phyloP scores from a whole-genome alignment of 2,888 invertebrate genomes.

The Schizaphis graminum region DNA sequence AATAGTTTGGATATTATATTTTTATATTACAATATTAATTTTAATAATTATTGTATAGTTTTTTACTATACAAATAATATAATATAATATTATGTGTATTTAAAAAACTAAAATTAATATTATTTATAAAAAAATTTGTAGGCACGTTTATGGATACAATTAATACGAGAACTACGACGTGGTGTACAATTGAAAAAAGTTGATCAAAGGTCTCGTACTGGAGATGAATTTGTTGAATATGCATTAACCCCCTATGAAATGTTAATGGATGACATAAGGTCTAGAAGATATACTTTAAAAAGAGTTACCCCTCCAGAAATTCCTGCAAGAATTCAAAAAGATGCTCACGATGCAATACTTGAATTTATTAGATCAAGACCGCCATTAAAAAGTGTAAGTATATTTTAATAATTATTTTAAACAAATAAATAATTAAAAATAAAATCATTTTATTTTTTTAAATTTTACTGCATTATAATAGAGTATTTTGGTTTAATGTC shows the following conservation, averaged over 20 bases:
- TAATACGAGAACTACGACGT: conserved; percentile 90
- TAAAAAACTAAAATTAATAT: background rate
- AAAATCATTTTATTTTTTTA: background rate
- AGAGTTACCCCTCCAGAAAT: conserved; percentile 88
- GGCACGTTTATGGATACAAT: conserved; percentile 97
- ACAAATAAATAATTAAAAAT: background rate
- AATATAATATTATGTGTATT: background rate
- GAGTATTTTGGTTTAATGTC: background rate
- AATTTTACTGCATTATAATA: background rate
- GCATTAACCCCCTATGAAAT: conserved; percentile 97
- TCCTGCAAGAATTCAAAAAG: conserved; percentile 85
- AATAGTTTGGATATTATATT: background rate
- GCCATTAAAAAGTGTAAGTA: conserved; percentile 86
- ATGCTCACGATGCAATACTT: conserved; percentile 94
- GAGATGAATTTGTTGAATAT: conserved; percentile 78
- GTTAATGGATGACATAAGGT: conserved; percentile 94
- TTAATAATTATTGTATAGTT: background rate
- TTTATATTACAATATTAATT: background rate
- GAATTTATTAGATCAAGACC: conserved; percentile 97
- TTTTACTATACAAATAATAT: background rate
- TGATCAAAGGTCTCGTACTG: conserved; percentile 76
- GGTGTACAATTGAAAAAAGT: conserved; percentile 95
- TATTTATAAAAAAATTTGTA: conserved; percentile 71
- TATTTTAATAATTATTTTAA: background rate
- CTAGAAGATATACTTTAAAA: conserved; percentile 88